phyloP scores from a whole-genome alignment of 2,888 invertebrate genomes.

The Eupsilia transversa region DNA sequence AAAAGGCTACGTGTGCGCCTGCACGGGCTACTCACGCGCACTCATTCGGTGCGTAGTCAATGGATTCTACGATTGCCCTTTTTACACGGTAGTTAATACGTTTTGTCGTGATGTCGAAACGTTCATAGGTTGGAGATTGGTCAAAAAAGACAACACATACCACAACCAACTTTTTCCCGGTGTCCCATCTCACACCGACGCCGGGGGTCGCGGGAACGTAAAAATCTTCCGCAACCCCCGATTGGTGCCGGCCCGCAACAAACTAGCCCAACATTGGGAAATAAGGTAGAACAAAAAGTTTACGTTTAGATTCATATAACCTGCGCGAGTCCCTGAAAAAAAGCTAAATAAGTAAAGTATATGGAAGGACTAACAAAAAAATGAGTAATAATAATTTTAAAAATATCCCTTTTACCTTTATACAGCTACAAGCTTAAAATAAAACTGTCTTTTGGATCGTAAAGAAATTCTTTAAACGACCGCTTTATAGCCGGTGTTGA shows the following conservation, averaged over 20 bases:
- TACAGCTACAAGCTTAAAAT: slow-evolving; percentile 26
- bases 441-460: slow-evolving; percentile 58
- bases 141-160: background rate
- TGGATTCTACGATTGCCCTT: background rate
- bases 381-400: background rate
- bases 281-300: background rate
- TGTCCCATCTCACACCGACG: too few species aligned
- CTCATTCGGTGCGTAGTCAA: too few species aligned
- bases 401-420: background rate
- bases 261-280: background rate
- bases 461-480: slow-evolving; percentile 58
- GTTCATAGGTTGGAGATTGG: background rate
- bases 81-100: too few species aligned
- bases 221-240: too few species aligned
- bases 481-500: slow-evolving; percentile 56
- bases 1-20: background rate
- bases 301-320: background rate
- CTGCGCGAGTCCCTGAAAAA: background rate
- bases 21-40: background rate
- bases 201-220: too few species aligned
- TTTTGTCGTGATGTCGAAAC: too few species aligned
- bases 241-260: too few species aligned
- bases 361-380: background rate
- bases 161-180: background rate
- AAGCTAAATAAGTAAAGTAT: background rate